phyloP scores from a whole-genome alignment of 2,797 vertebrate genomes.

The Mormyrus proboscirostris region DNA sequence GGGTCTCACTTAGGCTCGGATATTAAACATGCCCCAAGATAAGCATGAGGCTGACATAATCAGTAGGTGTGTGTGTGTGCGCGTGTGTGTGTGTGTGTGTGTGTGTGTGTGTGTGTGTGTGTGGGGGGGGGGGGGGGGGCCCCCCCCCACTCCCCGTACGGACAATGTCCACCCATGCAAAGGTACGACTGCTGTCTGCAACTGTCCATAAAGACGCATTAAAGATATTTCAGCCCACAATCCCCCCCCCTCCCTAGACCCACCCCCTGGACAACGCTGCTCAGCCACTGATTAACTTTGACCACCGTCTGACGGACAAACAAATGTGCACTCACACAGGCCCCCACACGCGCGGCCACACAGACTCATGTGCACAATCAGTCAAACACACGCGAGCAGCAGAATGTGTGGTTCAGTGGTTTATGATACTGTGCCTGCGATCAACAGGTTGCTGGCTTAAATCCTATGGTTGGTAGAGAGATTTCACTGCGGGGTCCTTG shows the following conservation, averaged over 20 bases:
- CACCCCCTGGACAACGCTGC: background rate
- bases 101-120: background rate
- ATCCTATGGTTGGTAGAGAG: background rate
- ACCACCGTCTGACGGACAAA: background rate
- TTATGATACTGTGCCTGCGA: background rate
- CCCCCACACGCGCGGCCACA: background rate
- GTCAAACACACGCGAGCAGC: background rate
- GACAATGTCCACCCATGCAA: background rate
- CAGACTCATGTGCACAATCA: background rate
- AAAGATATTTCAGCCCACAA: background rate
- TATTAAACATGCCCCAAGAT: background rate
- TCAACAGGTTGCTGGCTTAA: background rate
- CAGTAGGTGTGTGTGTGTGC: background rate
- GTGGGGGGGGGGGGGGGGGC: background rate
- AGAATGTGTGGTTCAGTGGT: background rate
- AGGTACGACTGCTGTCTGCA: background rate
- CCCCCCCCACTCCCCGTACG: background rate
- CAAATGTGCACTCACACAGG: background rate
- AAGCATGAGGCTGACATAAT: background rate
- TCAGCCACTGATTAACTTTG: background rate
- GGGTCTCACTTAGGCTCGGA: background rate
- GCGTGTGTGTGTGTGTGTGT: background rate
- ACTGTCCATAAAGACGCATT: background rate
- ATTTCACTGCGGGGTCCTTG: background rate
- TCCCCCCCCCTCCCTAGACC: background rate